A percentile compares a stretch with the other conserved stretches of the same genome.
Evolutionary conservation across 2,888 invertebrate genomes (phyloP).

Genomic region (Mechanitis messenoides): DNA sequence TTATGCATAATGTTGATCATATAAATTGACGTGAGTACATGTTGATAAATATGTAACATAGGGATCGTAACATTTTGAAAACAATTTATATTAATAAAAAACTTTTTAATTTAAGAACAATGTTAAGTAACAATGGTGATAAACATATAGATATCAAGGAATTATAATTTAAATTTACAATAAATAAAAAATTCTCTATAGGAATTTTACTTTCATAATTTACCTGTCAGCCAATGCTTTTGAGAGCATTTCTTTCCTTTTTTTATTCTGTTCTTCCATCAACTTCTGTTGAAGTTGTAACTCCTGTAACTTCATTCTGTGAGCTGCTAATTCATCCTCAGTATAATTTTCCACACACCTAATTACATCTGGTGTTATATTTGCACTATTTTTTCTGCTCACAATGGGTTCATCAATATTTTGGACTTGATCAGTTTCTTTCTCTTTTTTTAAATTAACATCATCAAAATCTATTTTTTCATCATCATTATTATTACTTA

Average conservation of each 20-base stretch:
- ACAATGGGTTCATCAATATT: slow-evolving; percentile 22
- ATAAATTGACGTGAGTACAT: too few relatives aligned
- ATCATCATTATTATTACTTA: slow-evolving; percentile 11
- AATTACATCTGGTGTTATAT: slow-evolving; percentile 51
- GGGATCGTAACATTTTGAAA: too few relatives aligned
- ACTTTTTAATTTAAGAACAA: too few relatives aligned
- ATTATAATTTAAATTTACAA: not conserved
- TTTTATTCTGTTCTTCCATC: slow-evolving; percentile 88
- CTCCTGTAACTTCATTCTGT: slow-evolving; percentile 78
- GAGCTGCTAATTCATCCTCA: slow-evolving; percentile 57
- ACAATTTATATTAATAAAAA: too few relatives aligned
- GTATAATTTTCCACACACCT: slow-evolving; percentile 55
- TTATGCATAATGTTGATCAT: too few relatives aligned
- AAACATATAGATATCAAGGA: not conserved
- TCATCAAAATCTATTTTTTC: slow-evolving; percentile 28
- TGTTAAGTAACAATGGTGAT: not conserved
- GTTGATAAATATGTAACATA: too few relatives aligned
- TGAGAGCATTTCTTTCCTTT: slow-evolving; percentile 82
- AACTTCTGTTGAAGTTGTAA: slow-evolving; percentile 83
- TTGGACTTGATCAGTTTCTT: slow-evolving; percentile 14
- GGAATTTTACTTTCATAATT: slow-evolving; percentile 22
- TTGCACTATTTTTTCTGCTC: slow-evolving; percentile 38
- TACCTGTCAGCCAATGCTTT: slow-evolving; percentile 85
- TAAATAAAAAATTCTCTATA: not conserved
- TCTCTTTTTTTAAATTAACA: slow-evolving; percentile 31